Base-by-base conservation (phyloP, 2,888 invertebrate genomes). In the Nemotelus pantherinus region DNA sequence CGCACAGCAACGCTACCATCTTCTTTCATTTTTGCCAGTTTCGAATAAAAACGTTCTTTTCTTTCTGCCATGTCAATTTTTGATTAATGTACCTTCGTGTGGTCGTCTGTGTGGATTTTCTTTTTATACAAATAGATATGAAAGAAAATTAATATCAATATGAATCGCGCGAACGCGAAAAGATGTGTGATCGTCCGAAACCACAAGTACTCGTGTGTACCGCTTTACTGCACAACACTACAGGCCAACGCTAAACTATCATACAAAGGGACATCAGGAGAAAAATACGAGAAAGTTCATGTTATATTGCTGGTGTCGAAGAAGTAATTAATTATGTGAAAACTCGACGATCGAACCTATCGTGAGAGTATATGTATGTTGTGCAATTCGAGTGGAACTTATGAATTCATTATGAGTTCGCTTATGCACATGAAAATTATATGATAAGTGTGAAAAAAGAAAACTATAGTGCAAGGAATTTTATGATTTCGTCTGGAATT, bases 281-380 rank as follows among this genome's bases (percentile, higher is more conserved):
- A 63, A 63, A 63, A 9, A 43, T 43, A 6, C 55, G 70, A 70
- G 70, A 70, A 70, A 70, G 70, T 70, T 41, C 53, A 53, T 70
- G 53, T 43, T 55, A 53, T 55, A 39, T 4, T 45, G 6, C 4
- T 10, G 53, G 43, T 3, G 9, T 39, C 3, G 41, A 55, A 53
- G 43, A 55, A 43, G 55, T 70, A 70, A 70, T 70, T 70, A 70
- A 70, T 70, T 70, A 70, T 70, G 53, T 55, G 70, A 53, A 70
- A 70, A 55, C 43, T 3, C 50, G 43, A 55, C 47, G 53, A 43
- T 43, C 70, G 25, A 50, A 50, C 10, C 25, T 25, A 25, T 25
- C 25, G 25, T 25, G 25, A 25, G 25, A 25, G 25, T 25, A 25
- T 25, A 25, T 25, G 25, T 1, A 25, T 25, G 25, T 25, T 25